Evolutionary conservation across 2,113 vertebrate species (phyloP).

Genomic region (Nanorana parkeri): DNA sequence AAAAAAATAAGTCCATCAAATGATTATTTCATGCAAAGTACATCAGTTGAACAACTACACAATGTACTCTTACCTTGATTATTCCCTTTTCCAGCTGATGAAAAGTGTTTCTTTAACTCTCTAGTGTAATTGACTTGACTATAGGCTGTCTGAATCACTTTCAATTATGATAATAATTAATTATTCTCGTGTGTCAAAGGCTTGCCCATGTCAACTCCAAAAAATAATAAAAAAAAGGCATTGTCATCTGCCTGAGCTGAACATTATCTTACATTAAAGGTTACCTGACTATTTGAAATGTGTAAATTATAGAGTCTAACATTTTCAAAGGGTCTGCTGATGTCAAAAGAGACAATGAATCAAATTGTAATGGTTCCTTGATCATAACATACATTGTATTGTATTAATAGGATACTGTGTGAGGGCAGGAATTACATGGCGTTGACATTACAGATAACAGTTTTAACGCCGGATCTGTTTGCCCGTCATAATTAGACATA

Average conservation of each 20-base stretch:
- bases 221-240: slow-evolving; percentile 11
- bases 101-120: slow-evolving; percentile 17
- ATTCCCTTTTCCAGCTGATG: slow-evolving; percentile 25
- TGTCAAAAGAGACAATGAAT: slow-evolving; percentile 40
- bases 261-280: slow-evolving; percentile 19
- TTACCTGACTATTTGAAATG: slow-evolving; percentile 20
- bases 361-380: slow-evolving; percentile 38
- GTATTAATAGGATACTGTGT: slow-evolving; percentile 4
- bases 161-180: slow-evolving; percentile 42
- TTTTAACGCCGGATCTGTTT: slow-evolving; percentile 14
- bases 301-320: slow-evolving; percentile 37
- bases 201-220: not conserved
- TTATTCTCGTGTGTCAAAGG: slow-evolving; percentile 24
- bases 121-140: slow-evolving; percentile 14
- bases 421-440: slow-evolving; percentile 34
- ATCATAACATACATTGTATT: slow-evolving; percentile 19
- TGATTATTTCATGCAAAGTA: not conserved
- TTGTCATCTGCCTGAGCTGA: slow-evolving; percentile 28
- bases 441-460: slow-evolving; percentile 2
- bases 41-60: not conserved
- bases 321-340: slow-evolving; percentile 25
- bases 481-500: not conserved
- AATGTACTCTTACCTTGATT: slow-evolving; percentile 9
- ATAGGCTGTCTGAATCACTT: slow-evolving; percentile 12
- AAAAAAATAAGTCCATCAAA: not conserved